These are phyloP conservation scores for Gari tellinella DNA, from an alignment of 2,888 invertebrate species.

Conservation along the genomic window DNA sequence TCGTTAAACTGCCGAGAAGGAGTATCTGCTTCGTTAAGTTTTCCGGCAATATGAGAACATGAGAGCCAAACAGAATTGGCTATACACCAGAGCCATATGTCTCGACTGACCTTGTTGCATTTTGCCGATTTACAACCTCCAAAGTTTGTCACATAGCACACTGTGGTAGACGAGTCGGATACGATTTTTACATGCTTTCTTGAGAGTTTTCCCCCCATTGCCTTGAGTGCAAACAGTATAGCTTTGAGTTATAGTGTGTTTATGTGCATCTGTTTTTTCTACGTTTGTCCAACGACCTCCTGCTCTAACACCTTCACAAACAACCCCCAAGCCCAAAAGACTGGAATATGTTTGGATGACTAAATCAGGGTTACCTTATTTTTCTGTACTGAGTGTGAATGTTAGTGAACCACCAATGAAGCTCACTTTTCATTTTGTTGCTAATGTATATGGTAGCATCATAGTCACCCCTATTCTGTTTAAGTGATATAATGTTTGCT, in stretches of 20 bases:
- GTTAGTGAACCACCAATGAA: too few species aligned
- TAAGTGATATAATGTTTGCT: slow-evolving; percentile 12
- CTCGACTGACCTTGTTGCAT: slow-evolving; percentile 27
- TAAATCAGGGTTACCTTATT: too few species aligned
- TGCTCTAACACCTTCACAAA: neutral
- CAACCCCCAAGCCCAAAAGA: neutral
- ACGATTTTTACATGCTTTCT: slow-evolving; percentile 34
- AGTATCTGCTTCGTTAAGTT: slow-evolving; percentile 30
- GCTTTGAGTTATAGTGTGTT: slow-evolving; percentile 1
- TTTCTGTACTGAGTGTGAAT: too few species aligned
- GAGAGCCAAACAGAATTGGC: slow-evolving; percentile 35
- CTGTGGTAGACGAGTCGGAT: slow-evolving; percentile 38
- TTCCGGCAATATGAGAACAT: slow-evolving; percentile 35
- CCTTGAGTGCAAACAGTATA: neutral
- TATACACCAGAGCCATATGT: slow-evolving; percentile 35
- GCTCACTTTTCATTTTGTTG: slow-evolving; percentile 1
- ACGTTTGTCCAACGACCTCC: slow-evolving; percentile 3
- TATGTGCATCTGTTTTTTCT: neutral
- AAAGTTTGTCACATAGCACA: too few species aligned
- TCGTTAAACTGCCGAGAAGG: slow-evolving; percentile 41
- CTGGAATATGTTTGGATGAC: too few species aligned
- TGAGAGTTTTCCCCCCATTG: neutral
- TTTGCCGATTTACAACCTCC: slow-evolving; percentile 25
- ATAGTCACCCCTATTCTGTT: slow-evolving; percentile 10
- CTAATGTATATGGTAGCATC: slow-evolving; percentile 13